Evolutionary conservation across 2,888 invertebrate genomes (phyloP), one percentile per base, ranked within the genome.

Genomic region (Pyrgus malvae): DNA sequence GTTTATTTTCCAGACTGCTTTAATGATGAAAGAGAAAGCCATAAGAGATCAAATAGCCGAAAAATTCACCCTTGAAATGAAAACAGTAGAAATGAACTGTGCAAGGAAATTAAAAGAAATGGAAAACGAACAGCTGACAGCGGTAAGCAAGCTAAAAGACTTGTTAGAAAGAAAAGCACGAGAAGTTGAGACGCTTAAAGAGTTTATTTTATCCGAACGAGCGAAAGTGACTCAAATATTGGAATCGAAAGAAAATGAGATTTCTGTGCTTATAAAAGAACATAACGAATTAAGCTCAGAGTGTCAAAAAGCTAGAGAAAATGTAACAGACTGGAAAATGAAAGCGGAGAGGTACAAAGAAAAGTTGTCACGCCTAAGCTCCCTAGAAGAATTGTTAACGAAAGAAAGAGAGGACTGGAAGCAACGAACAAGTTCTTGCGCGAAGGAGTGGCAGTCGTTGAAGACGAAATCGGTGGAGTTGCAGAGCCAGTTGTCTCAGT

Each of bases 21-120:
- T 91, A 23, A 87, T 88, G 79, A 80, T 89, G 72, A 90, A 91
- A 69, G 91, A 91, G 62, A 90, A 90, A 68, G 92, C 92, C 0
- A 92, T 94, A 50, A 86, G 93, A 1, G 93, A 94, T 59, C 94
- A 94, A 70, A 92, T 93, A 87, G 93, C 93, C 0, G 93, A 93
- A 63, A 91, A 93, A 56, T 93, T 93, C 62, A 92, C 92, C 0
- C 67, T 91, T 19, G 93, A 94, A 77, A 84, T 94, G 62, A 92
- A 92, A 72, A 85, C 89, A 0, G 79, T 91, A 6, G 92, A 92
- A 73, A 87, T 90, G 78, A 89, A 91, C 56, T 91, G 91, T 62
- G 80, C 86, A 0, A 78, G 90, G 56, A 83, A 83, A 45, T 74
- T 91, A 3, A 90, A 89, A 62, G 86, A 89, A 59, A 79, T 91